These are phyloP conservation scores for Aporrectodea caliginosa DNA, from an alignment of 1,140 invertebrate species.

Conservation along the genomic window DNA sequence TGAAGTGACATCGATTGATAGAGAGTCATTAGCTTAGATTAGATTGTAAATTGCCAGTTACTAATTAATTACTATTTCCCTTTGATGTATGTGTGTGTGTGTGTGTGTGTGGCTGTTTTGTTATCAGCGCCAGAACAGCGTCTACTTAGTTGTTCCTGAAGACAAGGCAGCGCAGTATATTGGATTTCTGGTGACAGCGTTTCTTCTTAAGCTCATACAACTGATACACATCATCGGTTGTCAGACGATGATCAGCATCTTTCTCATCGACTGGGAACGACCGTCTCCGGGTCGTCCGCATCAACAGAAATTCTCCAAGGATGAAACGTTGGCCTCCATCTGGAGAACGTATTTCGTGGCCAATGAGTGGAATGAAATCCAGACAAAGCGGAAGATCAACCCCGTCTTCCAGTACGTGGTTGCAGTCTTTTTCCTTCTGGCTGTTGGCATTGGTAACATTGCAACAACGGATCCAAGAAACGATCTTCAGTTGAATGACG, in stretches of 20 bases:
- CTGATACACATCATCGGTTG: conserved; percentile 20
- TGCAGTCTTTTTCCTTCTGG: conserved; percentile 46
- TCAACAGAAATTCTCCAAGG: neutral
- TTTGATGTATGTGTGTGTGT: too few species aligned
- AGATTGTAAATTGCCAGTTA: too few species aligned
- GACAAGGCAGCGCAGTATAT: conserved; percentile 9
- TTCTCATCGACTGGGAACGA: conserved; percentile 85
- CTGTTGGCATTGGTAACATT: conserved; percentile 57
- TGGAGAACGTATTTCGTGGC: conserved; percentile 82
- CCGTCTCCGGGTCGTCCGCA: conserved; percentile 51
- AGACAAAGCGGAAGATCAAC: conserved; percentile 66
- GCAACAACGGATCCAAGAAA: conserved; percentile 53
- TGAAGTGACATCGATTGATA: too few species aligned
- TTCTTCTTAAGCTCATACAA: conserved; percentile 28
- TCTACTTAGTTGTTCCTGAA: neutral
- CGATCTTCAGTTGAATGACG: conserved; percentile 37
- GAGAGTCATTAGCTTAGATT: too few species aligned
- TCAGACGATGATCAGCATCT: conserved; percentile 65
- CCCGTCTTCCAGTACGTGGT: conserved; percentile 58
- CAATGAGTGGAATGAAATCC: conserved; percentile 82
- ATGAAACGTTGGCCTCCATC: conserved; percentile 60
- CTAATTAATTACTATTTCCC: too few species aligned
- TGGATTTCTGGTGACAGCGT: conserved; percentile 25
- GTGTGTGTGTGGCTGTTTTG: too few species aligned
- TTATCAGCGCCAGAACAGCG: neutral